These are phyloP conservation scores for Bombus impatiens DNA, from an alignment of 1,140 invertebrate species.

Conservation along the genomic window DNA sequence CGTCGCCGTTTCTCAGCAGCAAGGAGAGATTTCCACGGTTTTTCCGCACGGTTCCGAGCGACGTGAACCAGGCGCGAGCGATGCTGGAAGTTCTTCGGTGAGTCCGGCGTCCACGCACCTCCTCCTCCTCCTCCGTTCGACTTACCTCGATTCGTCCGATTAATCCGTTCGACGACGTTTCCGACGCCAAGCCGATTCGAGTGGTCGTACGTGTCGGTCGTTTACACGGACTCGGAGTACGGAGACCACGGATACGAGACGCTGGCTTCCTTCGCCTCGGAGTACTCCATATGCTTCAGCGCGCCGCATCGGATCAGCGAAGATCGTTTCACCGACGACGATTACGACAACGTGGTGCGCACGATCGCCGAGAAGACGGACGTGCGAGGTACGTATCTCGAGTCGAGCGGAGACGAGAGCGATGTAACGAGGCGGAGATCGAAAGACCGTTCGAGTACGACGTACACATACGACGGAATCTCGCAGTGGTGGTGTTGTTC, in stretches of 20 bases:
- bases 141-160: neutral
- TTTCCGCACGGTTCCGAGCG: conserved; percentile 85
- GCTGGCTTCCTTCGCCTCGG: conserved; percentile 78
- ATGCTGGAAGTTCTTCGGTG: conserved; percentile 85
- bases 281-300: conserved; percentile 84
- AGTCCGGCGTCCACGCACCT: conserved; percentile 15
- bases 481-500: conserved; percentile 84
- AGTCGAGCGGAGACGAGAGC: too few relatives aligned
- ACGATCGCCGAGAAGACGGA: conserved; percentile 75
- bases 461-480: neutral
- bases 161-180: neutral
- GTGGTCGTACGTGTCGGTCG: conserved; percentile 84
- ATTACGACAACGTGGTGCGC: conserved; percentile 82
- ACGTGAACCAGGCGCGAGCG: conserved; percentile 84
- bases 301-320: conserved; percentile 78
- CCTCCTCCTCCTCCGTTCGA: too few relatives aligned
- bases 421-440: too few relatives aligned
- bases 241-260: conserved; percentile 83
- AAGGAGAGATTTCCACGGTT: conserved; percentile 84
- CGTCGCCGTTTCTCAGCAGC: conserved; percentile 84
- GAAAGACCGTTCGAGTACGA: too few relatives aligned
- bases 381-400: conserved; percentile 67
- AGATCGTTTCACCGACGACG: conserved; percentile 76
- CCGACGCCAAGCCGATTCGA: conserved; percentile 79
- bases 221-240: conserved; percentile 85